phyloP scores from a whole-genome alignment of 1,140 invertebrate genomes.

The Apis mellifera region DNA sequence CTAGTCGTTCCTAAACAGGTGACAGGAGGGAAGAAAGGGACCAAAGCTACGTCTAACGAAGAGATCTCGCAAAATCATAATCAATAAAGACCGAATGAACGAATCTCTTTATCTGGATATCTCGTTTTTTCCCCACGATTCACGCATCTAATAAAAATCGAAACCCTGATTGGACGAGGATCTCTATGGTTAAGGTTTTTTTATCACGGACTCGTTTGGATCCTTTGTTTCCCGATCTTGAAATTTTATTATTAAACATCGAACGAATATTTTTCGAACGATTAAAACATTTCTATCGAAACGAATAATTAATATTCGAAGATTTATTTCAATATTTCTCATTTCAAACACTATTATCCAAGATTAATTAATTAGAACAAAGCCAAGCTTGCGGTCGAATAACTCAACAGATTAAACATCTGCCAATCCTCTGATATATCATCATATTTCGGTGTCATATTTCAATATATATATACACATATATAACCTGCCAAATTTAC shows the following conservation, averaged over 20 bases:
- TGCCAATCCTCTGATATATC: background rate
- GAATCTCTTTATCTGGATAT: slow-evolving; percentile 18
- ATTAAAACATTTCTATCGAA: no score
- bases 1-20: background rate
- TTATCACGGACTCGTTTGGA: background rate
- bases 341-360: background rate
- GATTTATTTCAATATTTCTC: no score
- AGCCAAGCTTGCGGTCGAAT: background rate
- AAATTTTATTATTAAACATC: no score
- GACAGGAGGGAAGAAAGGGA: background rate
- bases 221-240: background rate
- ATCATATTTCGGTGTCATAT: background rate
- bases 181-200: no score
- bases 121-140: slow-evolving; percentile 19
- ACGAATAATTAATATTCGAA: no score
- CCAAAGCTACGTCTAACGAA: slow-evolving; percentile 15
- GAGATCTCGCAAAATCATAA: slow-evolving; percentile 18
- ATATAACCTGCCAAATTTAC: background rate
- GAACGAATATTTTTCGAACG: no score
- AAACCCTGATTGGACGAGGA: background rate
- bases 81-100: background rate
- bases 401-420: background rate
- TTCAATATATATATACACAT: no score
- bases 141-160: background rate
- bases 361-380: background rate